Conservation (phyloP, 2,888 invertebrate species). For the Hyposoter didymator region DNA sequence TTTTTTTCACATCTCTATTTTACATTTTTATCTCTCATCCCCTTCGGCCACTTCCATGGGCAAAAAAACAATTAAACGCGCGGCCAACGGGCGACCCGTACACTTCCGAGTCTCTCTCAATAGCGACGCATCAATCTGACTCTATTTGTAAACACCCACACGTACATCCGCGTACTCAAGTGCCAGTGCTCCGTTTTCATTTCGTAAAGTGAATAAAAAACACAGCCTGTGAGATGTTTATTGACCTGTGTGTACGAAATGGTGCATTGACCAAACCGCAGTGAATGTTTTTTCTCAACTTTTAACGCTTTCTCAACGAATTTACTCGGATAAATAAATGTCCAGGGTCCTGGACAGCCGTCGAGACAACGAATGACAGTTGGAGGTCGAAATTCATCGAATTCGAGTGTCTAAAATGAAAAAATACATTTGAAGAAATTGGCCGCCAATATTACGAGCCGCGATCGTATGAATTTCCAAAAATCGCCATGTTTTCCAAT, state of each 20-base stretch:
- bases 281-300: not conserved
- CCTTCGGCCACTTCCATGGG: not conserved
- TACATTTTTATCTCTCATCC: not conserved
- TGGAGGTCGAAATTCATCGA: too few relatives aligned
- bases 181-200: not conserved
- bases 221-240: slow-evolving; percentile 31
- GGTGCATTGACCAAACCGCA: slow-evolving; percentile 3
- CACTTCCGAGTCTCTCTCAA: not conserved
- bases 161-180: not conserved
- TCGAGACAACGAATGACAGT: too few relatives aligned
- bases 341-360: too few relatives aligned
- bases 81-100: not conserved
- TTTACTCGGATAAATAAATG: not conserved
- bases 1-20: slow-evolving; percentile 8
- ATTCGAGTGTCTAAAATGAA: not conserved
- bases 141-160: not conserved
- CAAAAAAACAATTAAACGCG: not conserved
- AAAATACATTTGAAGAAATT: not conserved
- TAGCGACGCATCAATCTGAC: not conserved
- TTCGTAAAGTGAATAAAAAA: not conserved
- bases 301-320: not conserved
- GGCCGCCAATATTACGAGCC: not conserved
- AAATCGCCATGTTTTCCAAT: slow-evolving; percentile 3
- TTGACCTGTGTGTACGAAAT: slow-evolving; percentile 17
- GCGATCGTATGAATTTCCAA: not conserved